These are phyloP conservation scores for Drosophila asahinai DNA, from an alignment of 1,140 invertebrate species.

Conservation along the genomic window DNA sequence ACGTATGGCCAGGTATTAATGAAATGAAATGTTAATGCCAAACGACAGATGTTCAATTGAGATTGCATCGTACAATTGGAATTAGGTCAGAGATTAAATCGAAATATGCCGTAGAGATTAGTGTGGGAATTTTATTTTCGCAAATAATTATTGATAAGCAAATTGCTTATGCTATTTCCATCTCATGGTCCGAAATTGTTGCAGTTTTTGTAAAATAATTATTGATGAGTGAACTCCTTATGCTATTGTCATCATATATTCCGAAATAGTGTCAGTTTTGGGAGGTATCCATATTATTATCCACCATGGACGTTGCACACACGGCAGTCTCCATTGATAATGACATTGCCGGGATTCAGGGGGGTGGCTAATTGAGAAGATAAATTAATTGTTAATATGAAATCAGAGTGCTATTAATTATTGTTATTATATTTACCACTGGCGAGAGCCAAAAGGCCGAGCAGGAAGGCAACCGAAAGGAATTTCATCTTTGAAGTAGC, in stretches of 20 bases:
- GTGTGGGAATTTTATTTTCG: constrained; percentile 39
- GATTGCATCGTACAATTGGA: constrained; percentile 7
- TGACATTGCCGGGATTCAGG: constrained; percentile 67
- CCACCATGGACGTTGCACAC: constrained; percentile 67
- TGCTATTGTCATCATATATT: constrained; percentile 17
- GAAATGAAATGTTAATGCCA: constrained; percentile 43
- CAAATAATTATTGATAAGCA: constrained; percentile 24
- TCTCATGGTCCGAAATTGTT: not conserved
- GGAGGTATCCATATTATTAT: constrained; percentile 32
- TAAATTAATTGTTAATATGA: not conserved
- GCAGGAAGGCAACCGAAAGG: constrained; percentile 65
- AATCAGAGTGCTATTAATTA: not conserved
- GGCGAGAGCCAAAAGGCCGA: constrained; percentile 64
- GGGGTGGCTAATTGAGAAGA: constrained; percentile 38
- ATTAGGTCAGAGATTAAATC: constrained; percentile 51
- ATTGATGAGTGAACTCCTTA: constrained; percentile 14
- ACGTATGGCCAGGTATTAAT: constrained; percentile 13
- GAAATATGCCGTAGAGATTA: constrained; percentile 32
- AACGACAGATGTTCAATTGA: constrained; percentile 16
- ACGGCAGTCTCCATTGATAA: constrained; percentile 65
- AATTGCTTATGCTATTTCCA: constrained; percentile 12
- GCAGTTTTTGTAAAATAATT: not conserved
- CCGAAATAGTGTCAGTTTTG: not conserved
- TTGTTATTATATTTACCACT: constrained; percentile 42
- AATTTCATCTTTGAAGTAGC: constrained; percentile 61